Evolutionary conservation across 2,113 vertebrate genomes (phyloP), one percentile per base, ranked within the genome.

Genomic region (Columba janthina): DNA sequence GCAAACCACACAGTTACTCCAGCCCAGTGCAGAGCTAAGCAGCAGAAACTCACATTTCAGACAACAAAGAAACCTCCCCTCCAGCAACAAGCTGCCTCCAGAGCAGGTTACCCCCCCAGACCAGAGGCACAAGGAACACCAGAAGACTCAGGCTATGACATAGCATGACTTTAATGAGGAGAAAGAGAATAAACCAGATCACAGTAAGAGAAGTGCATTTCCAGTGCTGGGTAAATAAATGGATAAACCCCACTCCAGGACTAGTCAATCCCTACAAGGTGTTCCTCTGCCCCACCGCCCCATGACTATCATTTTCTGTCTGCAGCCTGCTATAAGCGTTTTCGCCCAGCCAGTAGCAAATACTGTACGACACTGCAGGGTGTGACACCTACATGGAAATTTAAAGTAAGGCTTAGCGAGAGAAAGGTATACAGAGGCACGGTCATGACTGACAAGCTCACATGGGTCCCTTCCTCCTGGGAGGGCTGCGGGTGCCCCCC

Each of bases 101-200:
- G 71, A 36, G 62, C 32, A 83, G 14, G 21, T 46, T 34, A 73
- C 9, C 44, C 31, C 22, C 80, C 24, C 38, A 15, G 64, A 57
- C 24, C 48, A 20, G 22, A 80, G 56, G 71, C 50, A 71, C 34
- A 84, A 90, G 32, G 29, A 94, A 88, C 16, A 81, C 46, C 83
- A 92, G 26, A 48, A 89, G 80, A 94, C 69, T 89, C 69, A 12
- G 61, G n/a, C 51, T 81, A 22, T 94, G 79, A 95, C 81, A 48
- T 86, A 89, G 83, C 73, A 94, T 72, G 53, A 48, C 80, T 97
- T 97, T 97, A 97, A 97, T 97, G 57, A 83, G 69, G 12, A 73
- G 42, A 65, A 83, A 24, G 24, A 95, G 50, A 82, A 65, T 24
- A 75, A 90, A 90, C 32, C 42, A 90, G 38, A 53, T 80, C 72